Evolutionary conservation across 2,888 invertebrate genomes (phyloP).

Genomic region (Meloe dianella): DNA sequence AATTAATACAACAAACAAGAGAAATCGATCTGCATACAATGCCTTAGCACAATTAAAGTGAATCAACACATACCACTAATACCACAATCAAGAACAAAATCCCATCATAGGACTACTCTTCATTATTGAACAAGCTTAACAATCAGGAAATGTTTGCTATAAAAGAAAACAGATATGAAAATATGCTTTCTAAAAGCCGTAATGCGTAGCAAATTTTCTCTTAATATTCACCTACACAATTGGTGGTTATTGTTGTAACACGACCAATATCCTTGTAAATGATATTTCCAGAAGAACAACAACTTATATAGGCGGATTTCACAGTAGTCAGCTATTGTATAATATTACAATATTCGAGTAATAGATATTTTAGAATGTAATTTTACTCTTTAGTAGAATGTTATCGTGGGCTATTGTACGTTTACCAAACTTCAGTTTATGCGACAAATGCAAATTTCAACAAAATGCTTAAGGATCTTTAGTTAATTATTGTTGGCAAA

Average conservation of each 20-base stretch:
- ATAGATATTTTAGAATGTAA: conserved; percentile 28
- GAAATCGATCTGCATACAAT: too few relatives aligned
- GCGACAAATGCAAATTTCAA: not conserved
- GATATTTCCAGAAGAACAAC: not conserved
- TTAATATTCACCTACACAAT: not conserved
- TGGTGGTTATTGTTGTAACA: not conserved
- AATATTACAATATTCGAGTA: conserved; percentile 15
- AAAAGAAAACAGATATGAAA: conserved; percentile 22
- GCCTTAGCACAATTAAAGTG: too few relatives aligned
- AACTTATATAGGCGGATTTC: not conserved
- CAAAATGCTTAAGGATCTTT: too few relatives aligned
- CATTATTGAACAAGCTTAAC: not conserved
- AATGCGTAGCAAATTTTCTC: not conserved
- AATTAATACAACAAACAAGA: not conserved
- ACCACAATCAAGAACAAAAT: too few relatives aligned
- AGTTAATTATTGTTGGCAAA: too few relatives aligned
- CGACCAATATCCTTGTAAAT: not conserved
- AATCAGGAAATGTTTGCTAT: not conserved
- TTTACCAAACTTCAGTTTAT: not conserved
- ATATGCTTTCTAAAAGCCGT: conserved; percentile 20
- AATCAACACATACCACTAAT: too few relatives aligned
- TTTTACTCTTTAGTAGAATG: conserved; percentile 18
- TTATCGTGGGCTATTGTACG: conserved; percentile 19
- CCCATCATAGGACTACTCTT: too few relatives aligned
- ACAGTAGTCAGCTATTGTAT: conserved; percentile 22